Evolutionary conservation across 2,113 vertebrate species (phyloP).

Genomic region (Leptodactylus fuscus): DNA sequence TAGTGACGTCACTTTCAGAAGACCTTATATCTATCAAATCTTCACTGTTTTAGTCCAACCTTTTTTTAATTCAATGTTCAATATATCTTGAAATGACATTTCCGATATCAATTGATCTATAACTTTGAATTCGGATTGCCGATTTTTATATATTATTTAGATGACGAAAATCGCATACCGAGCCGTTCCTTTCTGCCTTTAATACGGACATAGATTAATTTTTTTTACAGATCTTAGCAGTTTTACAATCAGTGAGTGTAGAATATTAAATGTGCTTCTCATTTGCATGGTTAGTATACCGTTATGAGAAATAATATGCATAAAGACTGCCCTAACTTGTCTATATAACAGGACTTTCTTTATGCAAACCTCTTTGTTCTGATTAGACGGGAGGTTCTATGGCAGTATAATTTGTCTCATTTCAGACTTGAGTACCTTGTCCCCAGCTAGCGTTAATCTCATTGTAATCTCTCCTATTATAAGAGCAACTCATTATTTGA

Average conservation of each 20-base stretch:
- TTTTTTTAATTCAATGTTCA: too few species aligned
- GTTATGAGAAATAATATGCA: slow-evolving; percentile 57
- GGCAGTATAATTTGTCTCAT: slow-evolving; percentile 61
- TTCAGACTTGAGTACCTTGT: slow-evolving; percentile 61
- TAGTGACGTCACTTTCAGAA: too few species aligned
- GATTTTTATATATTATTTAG: slow-evolving; percentile 9
- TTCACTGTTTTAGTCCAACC: too few species aligned
- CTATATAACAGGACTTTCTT: slow-evolving; percentile 57
- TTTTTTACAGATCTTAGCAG: slow-evolving; percentile 28
- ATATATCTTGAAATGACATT: not conserved
- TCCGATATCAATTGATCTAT: not conserved
- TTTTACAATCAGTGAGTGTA: slow-evolving; percentile 53
- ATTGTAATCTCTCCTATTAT: slow-evolving; percentile 61
- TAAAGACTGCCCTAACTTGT: slow-evolving; percentile 56
- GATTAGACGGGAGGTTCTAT: slow-evolving; percentile 58
- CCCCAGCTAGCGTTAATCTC: slow-evolving; percentile 60
- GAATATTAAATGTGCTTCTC: slow-evolving; percentile 46
- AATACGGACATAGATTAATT: slow-evolving; percentile 24
- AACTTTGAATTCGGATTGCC: not conserved
- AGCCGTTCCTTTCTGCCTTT: not conserved
- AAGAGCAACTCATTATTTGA: slow-evolving; percentile 61
- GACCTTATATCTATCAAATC: too few species aligned
- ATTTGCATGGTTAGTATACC: slow-evolving; percentile 60
- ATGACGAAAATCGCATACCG: not conserved
- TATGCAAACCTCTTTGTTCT: slow-evolving; percentile 57